Percentiles rank a stretch among this genome's conserved stretches.
These are phyloP conservation scores for Enteromius fasciolatus DNA, from an alignment of 2,797 vertebrate species.

Conservation along the genomic window DNA sequence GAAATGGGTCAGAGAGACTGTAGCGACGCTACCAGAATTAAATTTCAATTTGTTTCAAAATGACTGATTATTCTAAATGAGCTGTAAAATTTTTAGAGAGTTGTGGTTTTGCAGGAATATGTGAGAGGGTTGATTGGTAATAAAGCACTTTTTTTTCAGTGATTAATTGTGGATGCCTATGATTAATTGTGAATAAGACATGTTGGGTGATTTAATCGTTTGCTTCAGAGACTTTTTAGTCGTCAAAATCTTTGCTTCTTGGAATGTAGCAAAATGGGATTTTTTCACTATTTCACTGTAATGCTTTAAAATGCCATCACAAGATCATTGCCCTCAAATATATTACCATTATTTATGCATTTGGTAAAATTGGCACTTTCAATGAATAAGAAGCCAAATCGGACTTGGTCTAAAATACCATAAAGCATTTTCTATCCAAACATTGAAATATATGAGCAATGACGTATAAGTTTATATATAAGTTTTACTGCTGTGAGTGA, in stretches of 20 bases:
- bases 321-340: not conserved
- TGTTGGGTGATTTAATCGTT: not conserved
- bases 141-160: not conserved
- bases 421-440: not conserved
- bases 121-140: not conserved
- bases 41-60: slow-evolving; percentile 60
- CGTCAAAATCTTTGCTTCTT: not conserved
- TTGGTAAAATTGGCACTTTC: not conserved
- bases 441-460: not conserved
- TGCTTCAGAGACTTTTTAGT: not conserved
- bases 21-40: slow-evolving; percentile 69
- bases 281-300: not conserved
- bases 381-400: not conserved
- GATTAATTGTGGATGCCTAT: not conserved
- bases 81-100: not conserved
- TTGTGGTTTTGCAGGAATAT: not conserved
- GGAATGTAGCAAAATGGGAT: not conserved
- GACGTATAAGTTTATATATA: too few species aligned
- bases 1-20: slow-evolving; percentile 78
- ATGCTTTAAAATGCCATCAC: not conserved
- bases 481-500: not conserved
- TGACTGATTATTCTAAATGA: slow-evolving; percentile 35
- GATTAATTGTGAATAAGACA: not conserved
- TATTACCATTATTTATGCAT: not conserved
- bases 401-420: not conserved